These are phyloP conservation scores for Clitarchus hookeri DNA, from an alignment of 2,888 invertebrate genomes.

Conservation along the genomic window DNA sequence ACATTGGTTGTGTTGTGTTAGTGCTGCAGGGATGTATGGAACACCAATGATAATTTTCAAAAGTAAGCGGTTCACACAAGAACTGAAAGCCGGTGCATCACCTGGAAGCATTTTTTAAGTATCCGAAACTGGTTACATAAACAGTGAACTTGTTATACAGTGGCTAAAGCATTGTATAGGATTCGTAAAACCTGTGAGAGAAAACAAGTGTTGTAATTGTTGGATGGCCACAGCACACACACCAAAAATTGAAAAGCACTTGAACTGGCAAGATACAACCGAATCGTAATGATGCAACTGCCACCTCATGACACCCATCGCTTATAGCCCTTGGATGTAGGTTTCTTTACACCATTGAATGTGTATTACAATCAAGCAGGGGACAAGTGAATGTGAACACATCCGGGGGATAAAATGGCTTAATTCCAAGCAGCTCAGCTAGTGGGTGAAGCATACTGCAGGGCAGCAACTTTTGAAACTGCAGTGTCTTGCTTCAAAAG, in stretches of 20 bases:
- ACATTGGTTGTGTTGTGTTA: background rate
- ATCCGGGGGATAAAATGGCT: background rate
- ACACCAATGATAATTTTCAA: background rate
- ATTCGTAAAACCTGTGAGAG: background rate
- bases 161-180: background rate
- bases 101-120: background rate
- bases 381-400: background rate
- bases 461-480: background rate
- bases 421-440: no score
- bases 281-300: background rate
- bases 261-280: background rate
- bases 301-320: background rate
- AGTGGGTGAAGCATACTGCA: background rate
- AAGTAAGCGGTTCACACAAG: background rate
- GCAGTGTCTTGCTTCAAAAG: background rate
- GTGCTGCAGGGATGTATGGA: background rate
- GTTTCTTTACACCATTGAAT: background rate
- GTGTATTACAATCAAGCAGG: background rate
- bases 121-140: background rate
- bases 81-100: background rate
- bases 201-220: constrained; percentile 9
- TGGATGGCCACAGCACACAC: background rate
- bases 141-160: background rate
- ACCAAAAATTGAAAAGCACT: background rate
- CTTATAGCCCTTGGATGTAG: background rate